Conservation (phyloP, 2,888 invertebrate species). For the Caenorhabditis sp. region DNA sequence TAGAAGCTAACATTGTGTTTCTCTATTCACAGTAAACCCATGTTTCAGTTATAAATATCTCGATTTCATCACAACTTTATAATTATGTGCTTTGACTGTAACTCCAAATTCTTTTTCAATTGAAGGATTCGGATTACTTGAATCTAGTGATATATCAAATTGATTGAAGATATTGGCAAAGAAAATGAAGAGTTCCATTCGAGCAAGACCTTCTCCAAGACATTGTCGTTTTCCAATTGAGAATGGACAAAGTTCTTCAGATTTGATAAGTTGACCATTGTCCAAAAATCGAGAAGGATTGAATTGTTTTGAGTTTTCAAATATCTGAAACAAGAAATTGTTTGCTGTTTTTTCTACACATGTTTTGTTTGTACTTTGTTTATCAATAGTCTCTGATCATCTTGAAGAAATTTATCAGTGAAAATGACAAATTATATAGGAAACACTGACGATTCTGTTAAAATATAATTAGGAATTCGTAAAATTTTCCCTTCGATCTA, state of each 20-base stretch:
- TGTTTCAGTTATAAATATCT: not conserved
- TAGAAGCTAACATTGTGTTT: too few relatives aligned
- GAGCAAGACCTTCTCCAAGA: slow-evolving; percentile 47
- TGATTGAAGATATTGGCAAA: slow-evolving; percentile 47
- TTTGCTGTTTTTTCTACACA: too few relatives aligned
- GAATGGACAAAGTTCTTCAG: slow-evolving; percentile 45
- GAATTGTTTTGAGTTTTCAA: slow-evolving; percentile 41
- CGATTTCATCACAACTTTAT: slow-evolving; percentile 18
- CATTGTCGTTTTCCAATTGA: slow-evolving; percentile 51
- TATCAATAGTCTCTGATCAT: too few relatives aligned
- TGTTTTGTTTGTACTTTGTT: too few relatives aligned
- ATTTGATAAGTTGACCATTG: slow-evolving; percentile 27
- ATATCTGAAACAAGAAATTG: slow-evolving; percentile 34
- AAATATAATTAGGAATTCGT: too few relatives aligned
- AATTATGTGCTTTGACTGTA: slow-evolving; percentile 37
- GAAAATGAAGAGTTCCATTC: slow-evolving; percentile 47
- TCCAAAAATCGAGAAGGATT: slow-evolving; percentile 32
- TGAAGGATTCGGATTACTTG: slow-evolving; percentile 11
- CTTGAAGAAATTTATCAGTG: too few relatives aligned
- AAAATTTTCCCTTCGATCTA: too few relatives aligned
- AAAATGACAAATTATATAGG: too few relatives aligned
- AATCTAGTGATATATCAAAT: slow-evolving; percentile 28
- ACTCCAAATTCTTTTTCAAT: slow-evolving; percentile 29
- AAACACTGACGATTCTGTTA: too few relatives aligned
- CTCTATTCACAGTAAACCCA: too few relatives aligned